Percentiles rank a stretch among this genome's conserved stretches.
Evolutionary conservation across 2,113 vertebrate genomes (phyloP).

Genomic region (Cinclus mexicanus): DNA sequence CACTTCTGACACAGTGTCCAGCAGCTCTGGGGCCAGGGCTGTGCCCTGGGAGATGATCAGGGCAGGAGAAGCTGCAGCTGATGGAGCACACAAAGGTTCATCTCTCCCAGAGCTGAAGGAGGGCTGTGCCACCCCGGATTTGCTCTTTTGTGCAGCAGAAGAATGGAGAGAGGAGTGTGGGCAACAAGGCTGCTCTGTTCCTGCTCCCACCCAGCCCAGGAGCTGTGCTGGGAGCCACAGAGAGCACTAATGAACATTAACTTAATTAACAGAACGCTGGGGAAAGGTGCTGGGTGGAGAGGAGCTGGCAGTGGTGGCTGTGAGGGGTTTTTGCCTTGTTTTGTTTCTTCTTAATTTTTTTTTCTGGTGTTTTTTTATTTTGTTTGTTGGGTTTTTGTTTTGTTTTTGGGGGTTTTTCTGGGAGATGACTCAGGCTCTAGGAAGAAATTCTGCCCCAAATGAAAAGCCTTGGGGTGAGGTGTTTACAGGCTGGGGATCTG

Average conservation of each 20-base stretch:
- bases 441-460: not conserved
- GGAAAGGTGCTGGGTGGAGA: constrained; percentile 25
- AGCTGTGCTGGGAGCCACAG: not conserved
- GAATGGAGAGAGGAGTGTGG: constrained; percentile 36
- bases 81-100: not conserved
- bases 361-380: no score
- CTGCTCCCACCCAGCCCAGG: constrained; percentile 19
- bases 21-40: not conserved
- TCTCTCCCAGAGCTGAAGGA: constrained; percentile 8
- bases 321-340: not conserved
- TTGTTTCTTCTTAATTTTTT: not conserved
- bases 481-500: not conserved
- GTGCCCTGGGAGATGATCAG: not conserved
- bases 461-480: not conserved
- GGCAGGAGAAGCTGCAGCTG: not conserved
- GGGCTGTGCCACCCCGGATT: not conserved
- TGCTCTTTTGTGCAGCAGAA: constrained; percentile 15
- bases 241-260: not conserved
- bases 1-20: accelerated
- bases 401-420: not conserved
- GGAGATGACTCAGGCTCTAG: not conserved
- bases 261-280: not conserved
- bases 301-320: not conserved
- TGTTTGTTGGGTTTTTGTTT: no score
- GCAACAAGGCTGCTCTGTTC: constrained; percentile 65